These are phyloP conservation scores for Fulica atra DNA, from an alignment of 2,113 vertebrate species.

Conservation along the genomic window DNA sequence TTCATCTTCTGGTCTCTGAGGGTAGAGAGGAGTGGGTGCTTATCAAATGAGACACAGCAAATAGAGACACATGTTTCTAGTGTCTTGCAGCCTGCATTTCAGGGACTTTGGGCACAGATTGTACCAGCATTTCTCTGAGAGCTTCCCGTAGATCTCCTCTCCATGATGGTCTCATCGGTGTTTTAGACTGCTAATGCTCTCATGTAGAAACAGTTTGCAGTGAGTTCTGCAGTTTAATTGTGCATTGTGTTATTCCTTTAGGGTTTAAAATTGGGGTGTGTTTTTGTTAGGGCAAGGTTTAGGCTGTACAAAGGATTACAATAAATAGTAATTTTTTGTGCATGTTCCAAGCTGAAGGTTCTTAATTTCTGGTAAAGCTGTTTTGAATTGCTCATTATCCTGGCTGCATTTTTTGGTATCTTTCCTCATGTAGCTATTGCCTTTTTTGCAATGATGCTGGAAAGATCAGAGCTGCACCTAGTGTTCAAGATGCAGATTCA, in stretches of 20 bases:
- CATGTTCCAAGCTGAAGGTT: not conserved
- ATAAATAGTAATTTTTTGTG: not conserved
- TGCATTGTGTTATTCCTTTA: not conserved
- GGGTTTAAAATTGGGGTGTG: not conserved
- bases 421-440: not conserved
- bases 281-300: not conserved
- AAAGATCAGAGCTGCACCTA: not conserved
- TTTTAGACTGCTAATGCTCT: not conserved
- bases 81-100: rapidly evolving
- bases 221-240: not conserved
- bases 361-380: not conserved
- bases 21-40: not conserved
- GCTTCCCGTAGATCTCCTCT: not conserved
- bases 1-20: rapidly evolving
- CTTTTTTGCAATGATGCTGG: not conserved
- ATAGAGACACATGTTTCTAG: rapidly evolving
- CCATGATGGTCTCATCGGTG: rapidly evolving
- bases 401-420: not conserved
- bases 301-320: not conserved
- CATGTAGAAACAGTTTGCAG: rapidly evolving
- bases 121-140: not conserved
- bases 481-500: not conserved
- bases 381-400: not conserved
- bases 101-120: not conserved
- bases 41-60: not conserved